Conservation (phyloP, 2,113 vertebrate species). For the Hyperoodon ampullatus region DNA sequence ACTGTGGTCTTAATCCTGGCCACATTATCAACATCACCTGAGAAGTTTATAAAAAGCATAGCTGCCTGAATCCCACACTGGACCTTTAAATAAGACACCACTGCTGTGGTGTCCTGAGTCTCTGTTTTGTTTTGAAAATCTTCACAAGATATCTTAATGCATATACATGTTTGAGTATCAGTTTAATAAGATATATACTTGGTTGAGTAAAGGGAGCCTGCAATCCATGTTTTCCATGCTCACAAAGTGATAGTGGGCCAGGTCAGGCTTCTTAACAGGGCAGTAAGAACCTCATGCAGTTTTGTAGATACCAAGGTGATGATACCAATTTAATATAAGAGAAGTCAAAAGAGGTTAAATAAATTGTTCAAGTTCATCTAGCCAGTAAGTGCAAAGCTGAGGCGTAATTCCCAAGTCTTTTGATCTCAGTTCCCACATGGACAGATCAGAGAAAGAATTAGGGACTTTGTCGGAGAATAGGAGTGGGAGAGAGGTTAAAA, state of each 20-base stretch:
- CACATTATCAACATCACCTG: background rate
- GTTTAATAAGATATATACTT: conserved; percentile 41
- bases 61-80: background rate
- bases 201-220: conserved; percentile 29
- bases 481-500: background rate
- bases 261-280: background rate
- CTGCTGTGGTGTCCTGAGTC: background rate
- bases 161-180: conserved; percentile 31
- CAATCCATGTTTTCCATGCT: conserved; percentile 39
- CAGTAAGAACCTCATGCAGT: background rate
- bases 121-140: conserved; percentile 59
- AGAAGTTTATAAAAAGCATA: background rate
- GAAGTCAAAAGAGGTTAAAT: background rate
- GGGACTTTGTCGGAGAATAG: background rate
- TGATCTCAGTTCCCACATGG: background rate
- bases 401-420: background rate
- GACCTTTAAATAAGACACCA: background rate
- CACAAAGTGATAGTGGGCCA: background rate
- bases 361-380: background rate
- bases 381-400: background rate
- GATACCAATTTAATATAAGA: background rate
- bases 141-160: conserved; percentile 37
- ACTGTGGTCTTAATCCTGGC: background rate
- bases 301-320: background rate
- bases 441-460: background rate